A percentile compares a stretch with the other conserved stretches of the same genome.
These are phyloP conservation scores for Cenopis cana DNA, from an alignment of 2,888 invertebrate genomes.

Conservation along the genomic window DNA sequence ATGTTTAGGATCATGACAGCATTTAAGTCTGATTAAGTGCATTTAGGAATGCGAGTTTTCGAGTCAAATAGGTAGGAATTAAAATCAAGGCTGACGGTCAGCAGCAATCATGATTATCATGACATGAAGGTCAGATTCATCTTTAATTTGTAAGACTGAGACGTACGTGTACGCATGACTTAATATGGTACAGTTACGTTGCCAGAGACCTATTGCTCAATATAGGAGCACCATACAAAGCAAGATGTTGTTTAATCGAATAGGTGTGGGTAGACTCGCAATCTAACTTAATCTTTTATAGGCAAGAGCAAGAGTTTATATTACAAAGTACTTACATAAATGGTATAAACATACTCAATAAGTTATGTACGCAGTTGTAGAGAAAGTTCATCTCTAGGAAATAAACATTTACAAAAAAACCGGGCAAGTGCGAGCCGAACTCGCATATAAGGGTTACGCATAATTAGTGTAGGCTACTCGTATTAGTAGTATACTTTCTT, in stretches of 20 bases:
- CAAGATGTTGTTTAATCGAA: background rate
- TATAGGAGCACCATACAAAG: background rate
- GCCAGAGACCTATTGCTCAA: conserved; percentile 6
- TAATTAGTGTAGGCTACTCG: too few relatives aligned
- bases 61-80: conserved; percentile 31
- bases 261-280: conserved; percentile 12
- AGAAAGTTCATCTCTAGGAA: background rate
- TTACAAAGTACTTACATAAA: background rate
- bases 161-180: conserved; percentile 3
- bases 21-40: background rate
- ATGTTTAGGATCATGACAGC: background rate
- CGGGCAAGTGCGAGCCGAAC: too few relatives aligned
- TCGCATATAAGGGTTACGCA: too few relatives aligned
- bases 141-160: conserved; percentile 1
- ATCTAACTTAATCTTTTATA: background rate
- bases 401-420: background rate
- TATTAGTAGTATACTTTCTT: too few relatives aligned
- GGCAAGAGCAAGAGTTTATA: background rate
- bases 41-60: conserved; percentile 12
- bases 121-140: conserved; percentile 19
- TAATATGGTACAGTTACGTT: conserved; percentile 3
- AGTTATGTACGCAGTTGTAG: background rate
- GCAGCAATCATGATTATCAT: too few relatives aligned
- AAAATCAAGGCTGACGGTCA: conserved; percentile 18
- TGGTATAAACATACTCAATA: background rate